Base-by-base conservation (phyloP, 2,888 invertebrate species). In the Oeneis ivallda region DNA sequence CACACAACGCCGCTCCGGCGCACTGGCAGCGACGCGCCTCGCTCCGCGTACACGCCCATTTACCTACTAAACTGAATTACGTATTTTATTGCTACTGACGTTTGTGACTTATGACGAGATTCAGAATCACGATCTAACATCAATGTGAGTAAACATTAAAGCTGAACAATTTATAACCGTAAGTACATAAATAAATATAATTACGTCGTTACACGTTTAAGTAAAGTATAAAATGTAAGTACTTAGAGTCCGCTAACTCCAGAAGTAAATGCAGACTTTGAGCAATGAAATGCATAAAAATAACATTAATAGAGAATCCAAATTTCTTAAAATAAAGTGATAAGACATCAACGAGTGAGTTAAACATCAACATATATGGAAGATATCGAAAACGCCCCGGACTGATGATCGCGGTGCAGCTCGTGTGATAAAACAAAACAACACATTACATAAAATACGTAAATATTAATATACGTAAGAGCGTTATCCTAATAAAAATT, bases 71-170 rank as follows among this genome's bases (percentile, higher is more conserved):
- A 83, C 86, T 85, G 87, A 77, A 84, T 81, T 82, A 86, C 83
- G 81, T 83, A 82, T 83, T 83, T 72, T 87, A 90, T 89, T 89
- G 88, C 91, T 92, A 90, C 90, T 88, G 86, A 89, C 86, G 77
- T 86, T 91, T 92, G 92, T 91, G 91, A 92, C 91, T 89, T 90
- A 90, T 88, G 89, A 91, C 91, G 90, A 91, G 92, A 92, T 91
- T 91, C 91, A 87, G 88, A 91, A 92, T 90, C 91, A 91, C 91
- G 91, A 88, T 85, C 90, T 91, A 91, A 90, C 83, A 89, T 89
- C 88, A 87, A 87, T 89, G 89, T 89, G 91, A 89, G 89, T 89
- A 87, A 88, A 89, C 86, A 91, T 92, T 92, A 92, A 92, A 92
- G 92, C 92, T 92, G 92, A 86, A 87, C 83, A 89, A 89, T 89